A percentile compares a stretch with the other conserved stretches of the same genome.
Evolutionary conservation across 2,113 vertebrate species (phyloP).

Genomic region (Eidolon helvum): DNA sequence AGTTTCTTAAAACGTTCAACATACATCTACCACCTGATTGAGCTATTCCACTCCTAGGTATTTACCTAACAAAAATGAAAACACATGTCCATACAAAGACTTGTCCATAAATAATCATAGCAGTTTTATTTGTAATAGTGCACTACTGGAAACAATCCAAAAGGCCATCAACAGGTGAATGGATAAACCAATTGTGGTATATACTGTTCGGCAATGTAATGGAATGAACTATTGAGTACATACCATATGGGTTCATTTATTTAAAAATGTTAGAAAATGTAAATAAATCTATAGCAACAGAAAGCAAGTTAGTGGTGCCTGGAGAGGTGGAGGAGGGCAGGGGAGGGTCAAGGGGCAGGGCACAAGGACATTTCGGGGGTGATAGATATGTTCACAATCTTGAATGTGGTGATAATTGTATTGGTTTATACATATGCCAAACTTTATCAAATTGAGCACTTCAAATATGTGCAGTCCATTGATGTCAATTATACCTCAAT

Average conservation of each 20-base stretch:
- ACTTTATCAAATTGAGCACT: not conserved
- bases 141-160: conserved; percentile 2
- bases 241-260: not conserved
- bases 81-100: not conserved
- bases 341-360: not conserved
- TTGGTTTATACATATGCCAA: not conserved
- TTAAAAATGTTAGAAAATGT: not conserved
- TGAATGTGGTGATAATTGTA: not conserved
- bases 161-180: not conserved
- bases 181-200: not conserved
- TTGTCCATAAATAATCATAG: not conserved
- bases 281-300: not conserved
- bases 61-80: conserved; percentile 41
- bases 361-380: not conserved
- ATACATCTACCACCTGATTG: not conserved
- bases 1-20: not conserved
- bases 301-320: not conserved
- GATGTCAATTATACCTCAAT: not conserved
- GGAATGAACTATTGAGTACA: not conserved
- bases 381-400: not conserved
- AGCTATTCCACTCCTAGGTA: not conserved
- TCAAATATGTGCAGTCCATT: conserved; percentile 11
- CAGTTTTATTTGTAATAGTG: conserved; percentile 15
- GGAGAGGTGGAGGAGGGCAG: not conserved
- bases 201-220: not conserved